Percentiles rank a stretch among this genome's conserved stretches.
Conservation (phyloP, 2,888 invertebrate species). For the Trichopoda pennipes region DNA sequence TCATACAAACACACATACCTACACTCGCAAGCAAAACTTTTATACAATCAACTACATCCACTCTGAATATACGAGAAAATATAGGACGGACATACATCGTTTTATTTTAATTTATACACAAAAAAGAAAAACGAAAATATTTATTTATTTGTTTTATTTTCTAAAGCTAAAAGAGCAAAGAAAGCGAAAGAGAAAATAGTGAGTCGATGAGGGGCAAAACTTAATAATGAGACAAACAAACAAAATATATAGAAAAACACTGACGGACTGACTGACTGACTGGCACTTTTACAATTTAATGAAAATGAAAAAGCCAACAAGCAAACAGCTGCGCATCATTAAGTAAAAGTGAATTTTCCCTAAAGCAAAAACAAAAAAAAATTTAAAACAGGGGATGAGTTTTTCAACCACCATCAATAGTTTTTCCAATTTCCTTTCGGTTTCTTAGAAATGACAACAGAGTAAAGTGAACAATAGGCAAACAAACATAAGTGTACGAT, state of each 20-base stretch:
- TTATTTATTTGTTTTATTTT: conserved; percentile 24
- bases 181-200: conserved; percentile 4
- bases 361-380: conserved; percentile 8
- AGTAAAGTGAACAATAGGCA: conserved; percentile 9
- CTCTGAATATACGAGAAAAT: background rate
- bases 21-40: background rate
- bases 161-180: conserved; percentile 44
- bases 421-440: background rate
- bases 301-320: conserved; percentile 62
- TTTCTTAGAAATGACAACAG: conserved; percentile 26
- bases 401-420: conserved; percentile 33
- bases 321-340: conserved; percentile 68
- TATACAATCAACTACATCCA: conserved; percentile 5
- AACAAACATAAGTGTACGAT: conserved; percentile 23
- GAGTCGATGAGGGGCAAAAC: conserved; percentile 21
- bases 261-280: too few species aligned
- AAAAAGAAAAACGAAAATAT: background rate
- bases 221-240: background rate
- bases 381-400: conserved; percentile 33
- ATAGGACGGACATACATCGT: conserved; percentile 16
- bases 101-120: conserved; percentile 34
- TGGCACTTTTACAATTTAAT: conserved; percentile 40
- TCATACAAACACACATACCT: conserved; percentile 22
- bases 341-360: conserved; percentile 57
- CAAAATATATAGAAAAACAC: conserved; percentile 16